phyloP scores from a whole-genome alignment of 2,113 vertebrate genomes.

The Phrynosoma blainvillii region DNA sequence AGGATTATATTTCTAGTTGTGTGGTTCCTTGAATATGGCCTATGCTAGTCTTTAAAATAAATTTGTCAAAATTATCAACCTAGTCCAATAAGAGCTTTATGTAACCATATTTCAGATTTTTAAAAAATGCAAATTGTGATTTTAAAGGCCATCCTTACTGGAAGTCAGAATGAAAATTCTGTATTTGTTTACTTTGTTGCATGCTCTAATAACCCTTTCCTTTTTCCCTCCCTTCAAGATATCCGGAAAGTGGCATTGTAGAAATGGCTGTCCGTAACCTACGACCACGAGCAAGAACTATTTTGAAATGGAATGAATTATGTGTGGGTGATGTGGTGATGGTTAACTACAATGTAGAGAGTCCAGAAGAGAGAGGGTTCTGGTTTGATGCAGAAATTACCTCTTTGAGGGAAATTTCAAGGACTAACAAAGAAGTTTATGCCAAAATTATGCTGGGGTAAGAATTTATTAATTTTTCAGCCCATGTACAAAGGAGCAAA shows the following conservation, averaged over 20 bases:
- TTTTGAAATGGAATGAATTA: constrained; percentile 87
- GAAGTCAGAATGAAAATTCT: not conserved
- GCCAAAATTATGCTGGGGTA: constrained; percentile 96
- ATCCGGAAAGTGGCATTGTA: constrained; percentile 94
- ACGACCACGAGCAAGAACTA: constrained; percentile 88
- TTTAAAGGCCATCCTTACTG: not conserved
- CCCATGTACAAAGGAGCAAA: not conserved
- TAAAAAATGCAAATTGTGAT: not conserved
- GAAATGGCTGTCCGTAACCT: constrained; percentile 86
- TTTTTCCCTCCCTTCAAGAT: constrained; percentile 74
- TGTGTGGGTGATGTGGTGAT: constrained; percentile 86
- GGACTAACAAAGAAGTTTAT: constrained; percentile 95
- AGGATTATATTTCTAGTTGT: not conserved
- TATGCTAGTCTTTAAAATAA: not conserved
- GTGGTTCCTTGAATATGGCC: not conserved
- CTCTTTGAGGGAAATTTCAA: constrained; percentile 87
- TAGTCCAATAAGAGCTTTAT: not conserved
- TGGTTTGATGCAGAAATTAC: constrained; percentile 97
- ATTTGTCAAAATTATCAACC: not conserved
- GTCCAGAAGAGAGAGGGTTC: constrained; percentile 94
- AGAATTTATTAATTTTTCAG: constrained; percentile 70
- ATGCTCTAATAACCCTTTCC: not conserved
- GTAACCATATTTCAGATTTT: not conserved
- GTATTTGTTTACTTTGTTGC: not conserved
- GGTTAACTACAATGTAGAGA: constrained; percentile 97